Conservation (phyloP, 2,113 vertebrate species). For the Xyliphius kryptos region DNA sequence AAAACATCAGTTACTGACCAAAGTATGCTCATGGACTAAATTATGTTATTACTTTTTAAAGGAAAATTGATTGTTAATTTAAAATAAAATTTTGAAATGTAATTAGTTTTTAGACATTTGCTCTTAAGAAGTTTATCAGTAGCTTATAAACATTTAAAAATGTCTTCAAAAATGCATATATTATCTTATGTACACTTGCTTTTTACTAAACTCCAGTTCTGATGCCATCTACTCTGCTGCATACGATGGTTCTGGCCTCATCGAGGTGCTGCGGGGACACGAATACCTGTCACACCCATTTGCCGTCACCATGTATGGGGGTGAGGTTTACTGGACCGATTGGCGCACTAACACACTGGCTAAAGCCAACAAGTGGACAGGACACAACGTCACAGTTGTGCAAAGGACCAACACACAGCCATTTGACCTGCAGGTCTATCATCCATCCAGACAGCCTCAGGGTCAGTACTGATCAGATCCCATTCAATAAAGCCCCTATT, state of each 20-base stretch:
- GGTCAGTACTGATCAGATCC: slow-evolving; percentile 62
- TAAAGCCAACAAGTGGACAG: slow-evolving; percentile 98
- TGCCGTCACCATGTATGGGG: slow-evolving; percentile 90
- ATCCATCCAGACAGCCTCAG: slow-evolving; percentile 89
- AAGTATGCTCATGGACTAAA: too few relatives aligned
- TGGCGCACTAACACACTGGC: slow-evolving; percentile 95
- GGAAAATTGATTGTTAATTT: too few relatives aligned
- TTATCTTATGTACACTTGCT: too few relatives aligned
- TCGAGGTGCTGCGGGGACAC: slow-evolving; percentile 92
- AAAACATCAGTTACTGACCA: too few relatives aligned
- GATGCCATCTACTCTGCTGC: slow-evolving; percentile 94
- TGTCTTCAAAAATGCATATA: too few relatives aligned
- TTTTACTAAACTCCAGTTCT: slow-evolving; percentile 77
- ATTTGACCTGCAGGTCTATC: slow-evolving; percentile 95
- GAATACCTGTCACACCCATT: slow-evolving; percentile 95
- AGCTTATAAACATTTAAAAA: too few relatives aligned
- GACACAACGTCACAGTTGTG: slow-evolving; percentile 91
- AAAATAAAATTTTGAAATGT: too few relatives aligned
- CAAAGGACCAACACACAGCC: slow-evolving; percentile 96
- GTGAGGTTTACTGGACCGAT: slow-evolving; percentile 97
- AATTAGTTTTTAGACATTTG: too few relatives aligned
- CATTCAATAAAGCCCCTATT: too few relatives aligned
- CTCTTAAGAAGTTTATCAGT: too few relatives aligned
- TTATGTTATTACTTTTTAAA: too few relatives aligned
- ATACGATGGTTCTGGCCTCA: slow-evolving; percentile 89